Percentiles rank a stretch among this genome's conserved stretches.
phyloP scores from a whole-genome alignment of 2,797 vertebrate genomes.

The Morelia viridis region DNA sequence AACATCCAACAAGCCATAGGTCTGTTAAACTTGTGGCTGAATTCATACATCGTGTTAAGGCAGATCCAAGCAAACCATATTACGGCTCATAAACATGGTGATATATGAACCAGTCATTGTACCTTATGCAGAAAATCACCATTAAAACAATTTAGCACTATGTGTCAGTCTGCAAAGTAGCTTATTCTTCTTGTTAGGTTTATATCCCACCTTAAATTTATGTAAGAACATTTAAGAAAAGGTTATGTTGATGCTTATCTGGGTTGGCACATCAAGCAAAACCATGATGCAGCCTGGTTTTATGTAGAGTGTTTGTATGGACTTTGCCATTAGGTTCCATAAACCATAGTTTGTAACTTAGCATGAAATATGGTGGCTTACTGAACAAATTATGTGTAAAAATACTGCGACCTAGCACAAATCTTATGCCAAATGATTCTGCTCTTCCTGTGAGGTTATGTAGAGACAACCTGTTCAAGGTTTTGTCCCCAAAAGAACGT shows the following conservation, averaged over 20 bases:
- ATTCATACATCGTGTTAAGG: not conserved
- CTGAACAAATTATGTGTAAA: not conserved
- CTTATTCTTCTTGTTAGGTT: not conserved
- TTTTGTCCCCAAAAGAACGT: not conserved
- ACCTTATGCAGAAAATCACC: not conserved
- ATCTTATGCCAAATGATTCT: not conserved
- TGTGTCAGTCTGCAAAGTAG: not conserved
- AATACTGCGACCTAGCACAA: not conserved
- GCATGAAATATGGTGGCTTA: not conserved
- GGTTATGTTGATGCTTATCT: not conserved
- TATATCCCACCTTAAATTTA: not conserved
- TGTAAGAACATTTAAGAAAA: not conserved
- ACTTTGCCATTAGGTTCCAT: not conserved
- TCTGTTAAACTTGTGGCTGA: not conserved
- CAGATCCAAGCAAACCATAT: not conserved
- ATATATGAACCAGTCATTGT: not conserved
- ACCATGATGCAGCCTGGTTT: not conserved
- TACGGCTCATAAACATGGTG: not conserved
- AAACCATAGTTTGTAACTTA: not conserved
- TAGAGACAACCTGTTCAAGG: not conserved
- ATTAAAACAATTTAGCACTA: not conserved
- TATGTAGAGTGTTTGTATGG: not conserved
- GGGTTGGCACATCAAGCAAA: not conserved
- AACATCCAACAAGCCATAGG: not conserved
- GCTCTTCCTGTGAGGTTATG: not conserved